Percentiles rank a stretch among this genome's conserved stretches.
These are phyloP conservation scores for Caenorhabditis sp. DNA, from an alignment of 2,888 invertebrate species.

Conservation along the genomic window DNA sequence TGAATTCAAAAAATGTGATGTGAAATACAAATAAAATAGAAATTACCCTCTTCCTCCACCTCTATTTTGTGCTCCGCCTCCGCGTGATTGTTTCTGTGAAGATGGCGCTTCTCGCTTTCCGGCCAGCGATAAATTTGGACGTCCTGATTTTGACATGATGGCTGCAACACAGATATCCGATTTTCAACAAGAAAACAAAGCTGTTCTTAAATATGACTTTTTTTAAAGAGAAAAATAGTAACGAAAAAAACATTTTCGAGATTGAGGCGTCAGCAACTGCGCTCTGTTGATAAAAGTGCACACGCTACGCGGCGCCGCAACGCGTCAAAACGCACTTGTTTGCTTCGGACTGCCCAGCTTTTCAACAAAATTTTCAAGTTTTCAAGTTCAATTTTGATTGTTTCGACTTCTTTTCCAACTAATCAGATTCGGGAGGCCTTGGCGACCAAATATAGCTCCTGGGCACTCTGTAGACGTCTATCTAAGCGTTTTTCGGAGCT, in stretches of 20 bases:
- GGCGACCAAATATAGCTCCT: too few relatives aligned
- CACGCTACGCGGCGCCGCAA: slow-evolving; percentile 29
- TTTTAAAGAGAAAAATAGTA: too few relatives aligned
- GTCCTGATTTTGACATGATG: slow-evolving; percentile 51
- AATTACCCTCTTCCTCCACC: slow-evolving; percentile 38
- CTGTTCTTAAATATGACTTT: too few relatives aligned
- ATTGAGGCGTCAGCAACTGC: slow-evolving; percentile 3
- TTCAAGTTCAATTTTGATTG: background rate
- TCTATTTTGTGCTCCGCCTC: slow-evolving; percentile 20
- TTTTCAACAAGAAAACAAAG: background rate
- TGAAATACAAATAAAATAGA: background rate
- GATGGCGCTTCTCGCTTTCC: slow-evolving; percentile 58
- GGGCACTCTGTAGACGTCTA: too few relatives aligned
- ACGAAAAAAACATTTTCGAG: slow-evolving; percentile 9
- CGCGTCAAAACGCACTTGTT: slow-evolving; percentile 26
- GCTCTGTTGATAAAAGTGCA: slow-evolving; percentile 11
- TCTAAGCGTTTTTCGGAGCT: too few relatives aligned
- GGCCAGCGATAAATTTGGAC: slow-evolving; percentile 64
- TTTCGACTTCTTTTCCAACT: background rate
- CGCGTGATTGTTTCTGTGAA: slow-evolving; percentile 12
- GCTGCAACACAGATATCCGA: slow-evolving; percentile 13
- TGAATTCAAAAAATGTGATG: slow-evolving; percentile 18
- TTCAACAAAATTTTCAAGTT: slow-evolving; percentile 5
- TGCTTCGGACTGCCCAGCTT: slow-evolving; percentile 38
- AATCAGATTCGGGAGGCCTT: background rate